Conservation (phyloP, 53 echinoderm and acorn worm species). For the Stichopus horrens region DNA sequence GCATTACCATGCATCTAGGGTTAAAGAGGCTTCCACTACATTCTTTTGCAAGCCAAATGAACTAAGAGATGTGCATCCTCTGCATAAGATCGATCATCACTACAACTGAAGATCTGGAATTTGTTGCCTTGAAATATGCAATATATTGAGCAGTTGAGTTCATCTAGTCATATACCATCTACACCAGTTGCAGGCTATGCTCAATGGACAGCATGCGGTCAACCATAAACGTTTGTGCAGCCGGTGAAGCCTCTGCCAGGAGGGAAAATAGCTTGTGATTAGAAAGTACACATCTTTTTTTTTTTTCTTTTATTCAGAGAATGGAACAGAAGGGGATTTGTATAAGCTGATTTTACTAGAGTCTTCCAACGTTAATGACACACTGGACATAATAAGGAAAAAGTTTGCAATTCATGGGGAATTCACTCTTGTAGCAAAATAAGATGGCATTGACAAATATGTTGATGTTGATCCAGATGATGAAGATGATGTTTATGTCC, state of each 20-base stretch:
- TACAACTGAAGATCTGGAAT: background rate
- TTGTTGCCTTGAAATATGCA: background rate
- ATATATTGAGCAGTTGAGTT: background rate
- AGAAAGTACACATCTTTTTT: too few relatives aligned
- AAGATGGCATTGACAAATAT: background rate
- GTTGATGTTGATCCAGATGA: constrained; percentile 9
- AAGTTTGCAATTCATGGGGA: background rate
- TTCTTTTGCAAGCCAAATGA: background rate
- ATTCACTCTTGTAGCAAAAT: background rate
- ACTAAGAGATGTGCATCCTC: background rate
- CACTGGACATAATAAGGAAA: background rate
- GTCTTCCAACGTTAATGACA: background rate
- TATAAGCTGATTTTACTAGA: background rate
- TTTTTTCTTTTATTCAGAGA: too few relatives aligned
- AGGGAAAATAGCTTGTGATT: too few relatives aligned
- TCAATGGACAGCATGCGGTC: too few relatives aligned
- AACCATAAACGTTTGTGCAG: too few relatives aligned
- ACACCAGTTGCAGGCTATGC: too few relatives aligned
- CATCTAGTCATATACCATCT: too few relatives aligned
- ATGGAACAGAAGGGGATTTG: background rate
- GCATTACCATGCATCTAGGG: background rate
- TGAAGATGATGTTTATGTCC: constrained; percentile 21
- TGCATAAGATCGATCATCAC: background rate
- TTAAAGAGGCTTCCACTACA: background rate
- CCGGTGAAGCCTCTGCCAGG: too few relatives aligned